Evolutionary conservation across 2,113 vertebrate genomes (phyloP).

Genomic region (Telmatochromis brichardi): DNA sequence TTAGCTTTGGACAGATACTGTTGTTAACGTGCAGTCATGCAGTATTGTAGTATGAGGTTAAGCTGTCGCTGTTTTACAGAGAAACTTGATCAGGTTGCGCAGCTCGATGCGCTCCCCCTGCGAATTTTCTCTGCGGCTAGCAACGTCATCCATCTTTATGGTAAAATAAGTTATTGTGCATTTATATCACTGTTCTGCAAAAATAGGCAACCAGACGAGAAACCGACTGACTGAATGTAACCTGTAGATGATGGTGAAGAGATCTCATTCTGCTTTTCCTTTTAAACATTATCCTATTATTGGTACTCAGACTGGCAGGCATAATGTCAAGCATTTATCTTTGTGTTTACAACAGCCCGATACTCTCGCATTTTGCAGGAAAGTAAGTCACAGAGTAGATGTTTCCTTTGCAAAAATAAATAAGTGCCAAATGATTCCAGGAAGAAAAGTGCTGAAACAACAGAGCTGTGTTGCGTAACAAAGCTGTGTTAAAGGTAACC

Average conservation of each 20-base stretch:
- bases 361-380: background rate
- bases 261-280: slow-evolving; percentile 42
- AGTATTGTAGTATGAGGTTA: slow-evolving; percentile 31
- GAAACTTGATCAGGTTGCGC: background rate
- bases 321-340: background rate
- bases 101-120: background rate
- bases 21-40: slow-evolving; percentile 11
- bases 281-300: slow-evolving; percentile 10
- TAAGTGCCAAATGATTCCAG: slow-evolving; percentile 55
- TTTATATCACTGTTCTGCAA: slow-evolving; percentile 53
- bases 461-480: background rate
- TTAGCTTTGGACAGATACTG: slow-evolving; percentile 33
- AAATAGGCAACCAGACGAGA: slow-evolving; percentile 58
- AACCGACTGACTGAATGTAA: slow-evolving; percentile 80
- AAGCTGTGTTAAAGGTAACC: background rate
- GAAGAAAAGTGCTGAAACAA: background rate
- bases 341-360: slow-evolving; percentile 21
- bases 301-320: slow-evolving; percentile 33
- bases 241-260: slow-evolving; percentile 40
- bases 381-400: slow-evolving; percentile 4
- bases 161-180: slow-evolving; percentile 47
- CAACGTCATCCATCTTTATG: slow-evolving; percentile 7
- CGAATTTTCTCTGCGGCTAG: background rate
- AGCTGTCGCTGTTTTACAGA: background rate
- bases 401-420: slow-evolving; percentile 24